Evolutionary conservation across 2,797 vertebrate species (phyloP), one percentile per base, ranked within the genome.

Genomic region (Limnodromus scolopaceus): DNA sequence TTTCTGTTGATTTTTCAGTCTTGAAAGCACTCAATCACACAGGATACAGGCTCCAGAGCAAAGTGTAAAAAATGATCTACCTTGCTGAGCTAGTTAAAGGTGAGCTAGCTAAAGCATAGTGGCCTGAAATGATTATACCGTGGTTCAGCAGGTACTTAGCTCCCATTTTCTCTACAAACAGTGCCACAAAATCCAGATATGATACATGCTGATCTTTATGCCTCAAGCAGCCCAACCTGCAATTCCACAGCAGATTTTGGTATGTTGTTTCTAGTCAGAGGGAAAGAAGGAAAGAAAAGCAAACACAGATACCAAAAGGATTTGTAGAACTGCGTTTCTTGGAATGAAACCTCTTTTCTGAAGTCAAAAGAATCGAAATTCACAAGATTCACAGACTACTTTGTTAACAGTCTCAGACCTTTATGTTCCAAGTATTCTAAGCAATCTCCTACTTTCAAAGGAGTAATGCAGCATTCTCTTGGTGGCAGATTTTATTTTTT

Each of bases 111-210:
- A 28, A 79, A 66, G n/a, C 55, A n/a, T 23, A 80, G 36, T 13
- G 75, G 39, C 30, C 65, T 82, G 63, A 88, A 78, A 82, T n/a
- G 11, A 34, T 71, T 43, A 39, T 9, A 20, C 16, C 1, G 3
- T 38, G 4, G 23, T 68, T 92, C 34, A 49, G 48, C 34, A 77
- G 53, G 32, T 61, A 69, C 49, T 87, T 77, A 72, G 41, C 49
- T 96, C 88, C 20, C 28, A 58, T 81, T 91, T 90, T 89, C 18
- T 86, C 65, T 49, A 25, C 48, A 93, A 90, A 88, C 13, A 74
- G 39, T 71, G 74, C 14, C 18, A 53, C 4, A 0, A 57, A 74
- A 89, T 72, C 36, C 78, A 54, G 20, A 51, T 58, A 76, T 0
- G 24, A 74, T 54, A 41, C 13, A n/a, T 28, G 20, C 30, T 91